A percentile compares a stretch with the other conserved stretches of the same genome.
phyloP scores from a whole-genome alignment of 2,888 invertebrate species.

The Pristionchus japonicus region DNA sequence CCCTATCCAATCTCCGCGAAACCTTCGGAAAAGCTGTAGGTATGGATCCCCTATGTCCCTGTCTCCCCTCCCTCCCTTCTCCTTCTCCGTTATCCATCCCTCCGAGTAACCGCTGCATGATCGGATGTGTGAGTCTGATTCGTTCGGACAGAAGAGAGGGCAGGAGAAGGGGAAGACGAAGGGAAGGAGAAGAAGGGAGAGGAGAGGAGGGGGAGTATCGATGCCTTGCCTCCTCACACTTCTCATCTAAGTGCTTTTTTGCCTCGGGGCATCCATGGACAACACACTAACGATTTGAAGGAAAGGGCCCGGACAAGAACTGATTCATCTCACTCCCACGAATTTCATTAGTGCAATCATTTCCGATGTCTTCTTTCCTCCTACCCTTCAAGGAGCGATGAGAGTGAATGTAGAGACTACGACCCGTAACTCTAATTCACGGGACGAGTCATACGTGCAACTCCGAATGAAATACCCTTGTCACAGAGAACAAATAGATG shows the following conservation, averaged over 20 bases:
- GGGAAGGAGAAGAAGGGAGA: background rate
- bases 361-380: no score
- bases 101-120: background rate
- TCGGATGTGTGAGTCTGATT: background rate
- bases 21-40: no score
- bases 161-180: background rate
- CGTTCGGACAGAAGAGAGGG: background rate
- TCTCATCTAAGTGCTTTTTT: conserved; percentile 8
- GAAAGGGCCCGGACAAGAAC: background rate
- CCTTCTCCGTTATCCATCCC: background rate
- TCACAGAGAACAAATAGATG: background rate
- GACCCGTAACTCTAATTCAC: no score
- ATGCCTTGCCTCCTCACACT: background rate
- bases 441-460: background rate
- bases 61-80: background rate
- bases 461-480: background rate
- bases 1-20: no score
- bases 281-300: background rate
- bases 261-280: conserved; percentile 15
- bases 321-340: conserved; percentile 1
- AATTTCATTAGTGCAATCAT: background rate
- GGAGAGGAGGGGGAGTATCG: conserved; percentile 1
- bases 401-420: no score
- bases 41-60: background rate
- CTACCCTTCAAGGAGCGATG: no score